Conservation (phyloP, 2,113 vertebrate genomes). For the Pollachius pollachius region DNA sequence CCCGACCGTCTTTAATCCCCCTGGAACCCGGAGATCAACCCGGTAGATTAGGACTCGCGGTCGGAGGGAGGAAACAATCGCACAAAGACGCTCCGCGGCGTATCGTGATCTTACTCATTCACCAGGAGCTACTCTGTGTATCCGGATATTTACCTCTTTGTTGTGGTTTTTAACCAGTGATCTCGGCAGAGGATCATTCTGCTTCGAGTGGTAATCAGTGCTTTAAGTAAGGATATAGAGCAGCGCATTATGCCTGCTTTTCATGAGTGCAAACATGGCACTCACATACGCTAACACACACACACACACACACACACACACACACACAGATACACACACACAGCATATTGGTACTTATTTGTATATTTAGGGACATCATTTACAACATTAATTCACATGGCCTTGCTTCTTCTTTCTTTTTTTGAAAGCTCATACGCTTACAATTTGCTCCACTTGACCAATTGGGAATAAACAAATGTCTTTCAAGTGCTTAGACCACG, state of each 20-base stretch:
- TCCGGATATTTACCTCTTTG: slow-evolving; percentile 34
- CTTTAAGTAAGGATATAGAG: slow-evolving; percentile 26
- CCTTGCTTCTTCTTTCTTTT: slow-evolving; percentile 28
- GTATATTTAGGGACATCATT: slow-evolving; percentile 9
- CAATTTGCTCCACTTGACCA: slow-evolving; percentile 53
- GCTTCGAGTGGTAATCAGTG: slow-evolving; percentile 26
- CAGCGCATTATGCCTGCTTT: slow-evolving; percentile 14
- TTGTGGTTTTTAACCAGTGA: slow-evolving; percentile 20
- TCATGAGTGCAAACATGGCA: slow-evolving; percentile 8
- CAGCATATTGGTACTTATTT: no score
- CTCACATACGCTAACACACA: no score
- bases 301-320: neutral
- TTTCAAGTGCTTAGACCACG: slow-evolving; percentile 69
- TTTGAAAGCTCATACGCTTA: slow-evolving; percentile 29
- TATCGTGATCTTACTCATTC: slow-evolving; percentile 26
- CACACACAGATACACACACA: neutral
- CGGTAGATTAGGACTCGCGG: slow-evolving; percentile 66
- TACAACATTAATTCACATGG: no score
- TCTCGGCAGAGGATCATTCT: slow-evolving; percentile 11
- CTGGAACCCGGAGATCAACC: slow-evolving; percentile 63
- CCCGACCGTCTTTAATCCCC: slow-evolving; percentile 67
- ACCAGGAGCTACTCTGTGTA: slow-evolving; percentile 40
- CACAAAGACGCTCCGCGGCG: slow-evolving; percentile 44
- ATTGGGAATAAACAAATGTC: slow-evolving; percentile 74
- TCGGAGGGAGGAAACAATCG: slow-evolving; percentile 40